A percentile compares a stretch with the other conserved stretches of the same genome.
Evolutionary conservation across 2,113 vertebrate species (phyloP).

Genomic region (Ceyx cyanopectus): DNA sequence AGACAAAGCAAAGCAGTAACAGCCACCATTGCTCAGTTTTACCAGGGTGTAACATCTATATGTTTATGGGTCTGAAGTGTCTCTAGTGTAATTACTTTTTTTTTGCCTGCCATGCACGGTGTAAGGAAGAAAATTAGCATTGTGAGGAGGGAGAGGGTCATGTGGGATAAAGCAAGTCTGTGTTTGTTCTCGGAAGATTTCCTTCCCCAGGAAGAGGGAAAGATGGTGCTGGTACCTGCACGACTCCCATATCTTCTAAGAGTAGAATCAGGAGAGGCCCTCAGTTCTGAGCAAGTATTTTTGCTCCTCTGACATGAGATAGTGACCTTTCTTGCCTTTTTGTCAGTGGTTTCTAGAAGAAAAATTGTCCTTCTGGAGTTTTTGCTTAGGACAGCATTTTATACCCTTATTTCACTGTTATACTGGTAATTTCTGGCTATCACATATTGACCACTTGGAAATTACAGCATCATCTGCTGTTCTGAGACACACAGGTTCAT

Average conservation of each 20-base stretch:
- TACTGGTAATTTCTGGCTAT: slow-evolving; percentile 38
- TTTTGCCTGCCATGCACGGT: background rate
- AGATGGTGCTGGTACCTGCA: background rate
- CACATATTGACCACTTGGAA: slow-evolving; percentile 26
- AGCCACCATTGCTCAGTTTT: no score
- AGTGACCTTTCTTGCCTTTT: slow-evolving; percentile 24
- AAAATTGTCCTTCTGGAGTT: background rate
- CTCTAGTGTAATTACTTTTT: no score
- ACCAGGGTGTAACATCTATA: no score
- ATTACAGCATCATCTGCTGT: background rate
- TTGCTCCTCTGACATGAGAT: background rate
- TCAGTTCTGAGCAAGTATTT: background rate
- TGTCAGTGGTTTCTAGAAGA: background rate
- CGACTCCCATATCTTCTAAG: background rate
- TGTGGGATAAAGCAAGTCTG: background rate
- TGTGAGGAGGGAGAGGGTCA: background rate
- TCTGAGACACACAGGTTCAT: background rate
- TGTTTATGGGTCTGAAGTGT: no score
- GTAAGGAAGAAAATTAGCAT: slow-evolving; percentile 31
- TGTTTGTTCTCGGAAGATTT: background rate
- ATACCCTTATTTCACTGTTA: slow-evolving; percentile 5
- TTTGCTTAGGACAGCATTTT: slow-evolving; percentile 47
- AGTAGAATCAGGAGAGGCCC: background rate
- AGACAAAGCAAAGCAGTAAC: no score
- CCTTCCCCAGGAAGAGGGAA: background rate